phyloP scores from a whole-genome alignment of 2,888 invertebrate genomes.

The Eupithecia pulchellata region DNA sequence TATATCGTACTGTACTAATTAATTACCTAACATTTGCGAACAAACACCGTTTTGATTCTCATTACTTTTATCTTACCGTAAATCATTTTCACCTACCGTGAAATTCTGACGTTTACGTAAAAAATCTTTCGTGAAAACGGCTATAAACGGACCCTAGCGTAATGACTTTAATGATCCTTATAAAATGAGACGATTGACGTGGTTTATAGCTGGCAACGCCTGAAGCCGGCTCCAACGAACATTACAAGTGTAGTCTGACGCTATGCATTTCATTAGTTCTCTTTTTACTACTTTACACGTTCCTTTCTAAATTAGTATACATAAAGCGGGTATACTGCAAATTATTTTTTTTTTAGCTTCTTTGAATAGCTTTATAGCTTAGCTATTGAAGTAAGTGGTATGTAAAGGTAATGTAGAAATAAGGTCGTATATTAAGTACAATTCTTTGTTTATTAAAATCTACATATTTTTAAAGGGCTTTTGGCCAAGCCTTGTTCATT shows the following conservation, averaged over 20 bases:
- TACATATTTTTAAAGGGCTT: too few relatives aligned
- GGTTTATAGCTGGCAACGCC: slow-evolving; percentile 43
- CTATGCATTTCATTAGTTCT: slow-evolving; percentile 36
- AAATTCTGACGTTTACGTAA: slow-evolving; percentile 42
- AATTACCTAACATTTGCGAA: not conserved
- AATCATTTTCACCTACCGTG: slow-evolving; percentile 35
- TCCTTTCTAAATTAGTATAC: slow-evolving; percentile 22
- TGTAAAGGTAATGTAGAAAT: too few relatives aligned
- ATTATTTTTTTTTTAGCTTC: slow-evolving; percentile 10
- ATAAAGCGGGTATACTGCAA: slow-evolving; percentile 4
- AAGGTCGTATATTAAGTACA: too few relatives aligned
- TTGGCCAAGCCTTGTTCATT: too few relatives aligned
- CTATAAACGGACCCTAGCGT: slow-evolving; percentile 46
- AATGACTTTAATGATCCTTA: slow-evolving; percentile 48
- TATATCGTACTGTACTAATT: not conserved
- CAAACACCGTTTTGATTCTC: slow-evolving; percentile 25
- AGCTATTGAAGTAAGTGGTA: too few relatives aligned
- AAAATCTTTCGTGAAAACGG: slow-evolving; percentile 43
- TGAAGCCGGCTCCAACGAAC: slow-evolving; percentile 37
- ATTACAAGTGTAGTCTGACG: slow-evolving; percentile 31
- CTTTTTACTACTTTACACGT: slow-evolving; percentile 32
- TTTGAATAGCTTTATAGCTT: slow-evolving; percentile 1
- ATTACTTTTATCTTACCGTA: slow-evolving; percentile 26
- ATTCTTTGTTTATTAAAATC: too few relatives aligned
- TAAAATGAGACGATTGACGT: slow-evolving; percentile 47